Evolutionary conservation across 2,797 vertebrate genomes (phyloP).

Genomic region (Gymnothorax reevesii): DNA sequence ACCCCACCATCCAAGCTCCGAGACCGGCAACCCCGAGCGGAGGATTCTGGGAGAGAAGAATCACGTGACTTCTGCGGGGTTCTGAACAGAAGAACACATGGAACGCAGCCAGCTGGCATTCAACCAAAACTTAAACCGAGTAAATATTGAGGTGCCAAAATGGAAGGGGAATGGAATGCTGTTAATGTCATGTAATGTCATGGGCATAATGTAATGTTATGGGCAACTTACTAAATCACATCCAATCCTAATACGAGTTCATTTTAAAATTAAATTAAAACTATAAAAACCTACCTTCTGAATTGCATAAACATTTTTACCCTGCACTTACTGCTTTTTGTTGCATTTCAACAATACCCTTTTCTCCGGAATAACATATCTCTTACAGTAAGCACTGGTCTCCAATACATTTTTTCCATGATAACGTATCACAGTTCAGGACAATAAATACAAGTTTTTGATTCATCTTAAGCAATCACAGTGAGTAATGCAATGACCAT

Average conservation of each 20-base stretch:
- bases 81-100: neutral
- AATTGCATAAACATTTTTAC: neutral
- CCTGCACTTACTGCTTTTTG: neutral
- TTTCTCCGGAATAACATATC: neutral
- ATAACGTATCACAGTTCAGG: neutral
- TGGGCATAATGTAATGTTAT: too few relatives aligned
- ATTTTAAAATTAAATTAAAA: neutral
- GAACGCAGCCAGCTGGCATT: neutral
- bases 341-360: neutral
- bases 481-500: neutral
- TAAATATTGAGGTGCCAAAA: too few relatives aligned
- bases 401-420: neutral
- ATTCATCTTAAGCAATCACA: neutral
- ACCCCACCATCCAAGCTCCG: neutral
- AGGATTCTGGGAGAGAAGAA: slow-evolving; percentile 10
- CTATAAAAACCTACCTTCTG: neutral
- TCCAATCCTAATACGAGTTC: too few relatives aligned
- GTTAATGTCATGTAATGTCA: too few relatives aligned
- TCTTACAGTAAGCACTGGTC: neutral
- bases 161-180: too few relatives aligned
- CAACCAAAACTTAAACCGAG: neutral
- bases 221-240: too few relatives aligned
- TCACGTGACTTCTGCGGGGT: slow-evolving; percentile 24
- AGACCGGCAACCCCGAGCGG: neutral
- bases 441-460: neutral